phyloP scores from a whole-genome alignment of 2,113 vertebrate genomes.

The Oryzias woworae region DNA sequence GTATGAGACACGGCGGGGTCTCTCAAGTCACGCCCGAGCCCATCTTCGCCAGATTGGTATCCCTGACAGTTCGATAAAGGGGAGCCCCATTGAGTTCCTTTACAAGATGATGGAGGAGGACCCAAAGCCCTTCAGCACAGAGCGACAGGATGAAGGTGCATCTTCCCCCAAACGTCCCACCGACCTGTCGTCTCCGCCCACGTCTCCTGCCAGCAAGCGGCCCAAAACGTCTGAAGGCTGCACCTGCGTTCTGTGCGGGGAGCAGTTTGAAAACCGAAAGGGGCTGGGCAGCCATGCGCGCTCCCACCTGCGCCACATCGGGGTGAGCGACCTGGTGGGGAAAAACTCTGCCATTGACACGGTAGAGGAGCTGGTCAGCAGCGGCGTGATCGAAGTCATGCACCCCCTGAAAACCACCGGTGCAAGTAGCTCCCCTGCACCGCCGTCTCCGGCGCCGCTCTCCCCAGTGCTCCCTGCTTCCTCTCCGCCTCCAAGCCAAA shows the following conservation, averaged over 20 bases:
- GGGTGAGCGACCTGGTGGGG: slow-evolving; percentile 76
- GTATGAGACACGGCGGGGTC: slow-evolving; percentile 88
- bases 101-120: slow-evolving; percentile 85
- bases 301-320: slow-evolving; percentile 79
- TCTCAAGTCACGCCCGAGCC: slow-evolving; percentile 85
- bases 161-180: slow-evolving; percentile 64
- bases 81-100: slow-evolving; percentile 84
- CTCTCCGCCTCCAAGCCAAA: slow-evolving; percentile 21
- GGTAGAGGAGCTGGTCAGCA: slow-evolving; percentile 70
- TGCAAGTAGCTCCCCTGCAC: slow-evolving; percentile 9
- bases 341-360: slow-evolving; percentile 77
- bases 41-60: slow-evolving; percentile 88
- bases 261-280: slow-evolving; percentile 80
- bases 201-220: slow-evolving; percentile 63
- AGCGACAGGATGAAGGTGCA: slow-evolving; percentile 8
- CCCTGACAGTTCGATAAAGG: slow-evolving; percentile 78
- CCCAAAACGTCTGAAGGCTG: slow-evolving; percentile 61
- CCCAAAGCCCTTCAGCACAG: slow-evolving; percentile 64
- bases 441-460: slow-evolving; percentile 1
- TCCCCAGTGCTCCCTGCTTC: background rate
- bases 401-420: background rate
- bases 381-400: slow-evolving; percentile 35
- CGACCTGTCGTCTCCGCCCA: slow-evolving; percentile 25
- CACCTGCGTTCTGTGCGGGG: slow-evolving; percentile 72
- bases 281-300: slow-evolving; percentile 80